phyloP scores from a whole-genome alignment of 1,140 invertebrate genomes.

The Reticulitermes speratus region DNA sequence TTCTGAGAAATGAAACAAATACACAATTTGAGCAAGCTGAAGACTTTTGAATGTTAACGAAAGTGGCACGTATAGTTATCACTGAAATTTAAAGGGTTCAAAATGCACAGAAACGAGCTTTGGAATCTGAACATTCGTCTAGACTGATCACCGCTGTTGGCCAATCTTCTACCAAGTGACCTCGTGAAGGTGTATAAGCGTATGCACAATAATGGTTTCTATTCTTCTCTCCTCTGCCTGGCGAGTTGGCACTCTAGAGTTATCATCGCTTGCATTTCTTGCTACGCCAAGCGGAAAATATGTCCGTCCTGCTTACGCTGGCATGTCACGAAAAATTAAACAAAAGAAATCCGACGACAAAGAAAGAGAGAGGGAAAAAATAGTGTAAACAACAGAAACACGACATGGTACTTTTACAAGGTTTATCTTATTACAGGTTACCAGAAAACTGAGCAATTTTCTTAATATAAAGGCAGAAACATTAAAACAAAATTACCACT shows the following conservation, averaged over 20 bases:
- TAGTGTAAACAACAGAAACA: background rate
- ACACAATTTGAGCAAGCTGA: too few species aligned
- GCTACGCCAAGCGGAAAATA: slow-evolving; percentile 1
- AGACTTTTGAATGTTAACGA: too few species aligned
- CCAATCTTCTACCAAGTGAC: too few species aligned
- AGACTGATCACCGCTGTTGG: too few species aligned
- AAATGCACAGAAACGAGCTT: too few species aligned
- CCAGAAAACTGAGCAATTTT: background rate
- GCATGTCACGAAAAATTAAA: slow-evolving; percentile 17
- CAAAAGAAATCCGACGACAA: slow-evolving; percentile 3
- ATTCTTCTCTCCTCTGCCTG: background rate
- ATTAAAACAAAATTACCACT: background rate
- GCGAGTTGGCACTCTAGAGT: background rate
- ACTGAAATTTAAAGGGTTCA: too few species aligned
- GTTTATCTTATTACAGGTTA: background rate
- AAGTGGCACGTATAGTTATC: too few species aligned
- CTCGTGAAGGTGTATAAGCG: background rate
- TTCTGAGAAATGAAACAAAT: too few species aligned
- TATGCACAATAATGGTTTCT: background rate
- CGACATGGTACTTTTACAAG: background rate
- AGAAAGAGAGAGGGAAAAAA: background rate
- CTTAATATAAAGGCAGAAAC: background rate
- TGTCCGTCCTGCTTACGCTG: slow-evolving; percentile 6
- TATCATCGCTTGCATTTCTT: slow-evolving; percentile 1
- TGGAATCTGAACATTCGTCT: too few species aligned